Base-by-base conservation (phyloP, 2,888 invertebrate genomes). In the Lysandra bellargus region DNA sequence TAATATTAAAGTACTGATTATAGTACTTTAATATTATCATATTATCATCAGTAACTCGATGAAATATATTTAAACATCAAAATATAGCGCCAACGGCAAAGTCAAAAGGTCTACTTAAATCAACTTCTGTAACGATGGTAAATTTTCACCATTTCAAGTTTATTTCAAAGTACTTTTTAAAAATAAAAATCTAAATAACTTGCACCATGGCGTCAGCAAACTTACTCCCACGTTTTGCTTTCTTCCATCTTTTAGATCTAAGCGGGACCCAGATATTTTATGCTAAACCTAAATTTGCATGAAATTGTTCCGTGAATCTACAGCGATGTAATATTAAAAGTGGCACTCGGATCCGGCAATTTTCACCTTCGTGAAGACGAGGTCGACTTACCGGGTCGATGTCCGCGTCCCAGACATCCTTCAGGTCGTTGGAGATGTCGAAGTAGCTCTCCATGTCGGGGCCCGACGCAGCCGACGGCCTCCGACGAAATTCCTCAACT, bases 341-440 rank as follows among this genome's bases (percentile, higher is more conserved):
- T 91, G 89, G 49, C 74, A 23, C 40, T 75, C 30, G 23, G 53
- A 53, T 75, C 53, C 75, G 49, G 30, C n/a, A 53, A 80, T 82
- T 81, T 83, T 85, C 85, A 85, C 84, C 83, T 86, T 81, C 73
- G 80, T 81, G 12, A 82, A 84, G 92, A 91, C 82, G 88, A 92
- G 91, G 91, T 90, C 90, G 87, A 95, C 97, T 97, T 91, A 97
- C 97, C 96, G 97, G 96, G 95, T 97, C 97, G 89, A 97, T 95
- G 94, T 97, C 97, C 86, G 97, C 96, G 90, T 97, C 97, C 97
- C 97, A 97, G 87, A 97, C 95, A 92, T 97, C 97, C 95, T 96
- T 96, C 87, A 97, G 95, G 92, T 96, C 96, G 82, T 96, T 95
- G 86, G 96, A 96, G 89, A 96, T 96, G 92, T 97, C 97, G 94